phyloP scores from a whole-genome alignment of 1,140 invertebrate genomes.

The Diprion similis region DNA sequence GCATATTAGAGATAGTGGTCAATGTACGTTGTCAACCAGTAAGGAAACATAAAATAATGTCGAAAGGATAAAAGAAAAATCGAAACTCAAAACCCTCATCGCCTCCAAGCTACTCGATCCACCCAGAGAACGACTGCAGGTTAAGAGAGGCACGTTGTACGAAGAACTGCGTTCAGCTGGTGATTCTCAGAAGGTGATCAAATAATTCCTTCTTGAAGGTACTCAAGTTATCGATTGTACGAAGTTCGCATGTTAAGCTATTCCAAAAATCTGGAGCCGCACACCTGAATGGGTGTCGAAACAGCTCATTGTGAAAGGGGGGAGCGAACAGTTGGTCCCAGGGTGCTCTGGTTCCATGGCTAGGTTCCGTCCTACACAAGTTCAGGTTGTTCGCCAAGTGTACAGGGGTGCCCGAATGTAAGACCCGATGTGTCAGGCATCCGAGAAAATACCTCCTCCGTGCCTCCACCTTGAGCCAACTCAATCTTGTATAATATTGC shows the following conservation, averaged over 20 bases:
- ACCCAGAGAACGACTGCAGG: no score
- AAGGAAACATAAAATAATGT: no score
- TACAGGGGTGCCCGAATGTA: neutral
- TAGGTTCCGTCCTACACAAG: neutral
- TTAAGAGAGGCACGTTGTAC: no score
- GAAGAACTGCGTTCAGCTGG: no score
- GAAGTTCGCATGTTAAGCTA: neutral
- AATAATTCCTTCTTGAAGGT: neutral
- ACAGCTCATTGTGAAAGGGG: neutral
- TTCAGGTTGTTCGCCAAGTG: neutral
- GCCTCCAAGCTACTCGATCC: no score
- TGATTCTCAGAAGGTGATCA: no score
- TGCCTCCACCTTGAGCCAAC: neutral
- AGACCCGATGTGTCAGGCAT: neutral
- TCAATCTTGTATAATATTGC: neutral
- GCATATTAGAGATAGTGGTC: no score
- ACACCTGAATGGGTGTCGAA: neutral
- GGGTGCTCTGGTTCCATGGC: neutral
- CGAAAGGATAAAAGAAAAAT: no score
- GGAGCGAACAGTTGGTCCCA: neutral
- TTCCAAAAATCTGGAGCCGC: neutral
- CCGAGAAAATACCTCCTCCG: neutral
- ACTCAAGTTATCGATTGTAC: neutral
- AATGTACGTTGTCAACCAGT: no score
- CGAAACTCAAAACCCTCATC: no score